Conservation (phyloP, 2,888 invertebrate species). For the Luperina testacea region DNA sequence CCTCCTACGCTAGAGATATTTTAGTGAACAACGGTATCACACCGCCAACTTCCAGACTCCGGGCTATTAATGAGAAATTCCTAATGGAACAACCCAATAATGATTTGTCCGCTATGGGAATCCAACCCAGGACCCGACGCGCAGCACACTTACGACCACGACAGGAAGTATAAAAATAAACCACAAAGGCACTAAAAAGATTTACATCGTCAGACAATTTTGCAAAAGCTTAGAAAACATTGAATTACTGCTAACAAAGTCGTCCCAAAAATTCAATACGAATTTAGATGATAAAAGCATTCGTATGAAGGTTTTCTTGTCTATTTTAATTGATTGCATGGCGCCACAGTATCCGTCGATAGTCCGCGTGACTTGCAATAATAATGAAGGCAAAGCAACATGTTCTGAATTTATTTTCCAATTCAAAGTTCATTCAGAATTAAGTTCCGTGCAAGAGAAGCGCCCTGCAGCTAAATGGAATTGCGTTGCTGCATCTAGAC, state of each 20-base stretch:
- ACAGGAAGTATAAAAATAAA: background rate
- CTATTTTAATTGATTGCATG: slow-evolving; percentile 57
- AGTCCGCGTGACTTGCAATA: slow-evolving; percentile 69
- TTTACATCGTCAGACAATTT: background rate
- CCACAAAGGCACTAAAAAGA: background rate
- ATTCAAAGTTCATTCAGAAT: slow-evolving; percentile 84
- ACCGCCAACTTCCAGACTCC: too few relatives aligned
- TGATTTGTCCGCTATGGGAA: too few relatives aligned
- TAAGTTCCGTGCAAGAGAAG: slow-evolving; percentile 78
- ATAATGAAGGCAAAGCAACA: slow-evolving; percentile 78
- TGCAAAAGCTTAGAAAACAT: background rate
- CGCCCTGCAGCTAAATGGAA: slow-evolving; percentile 81
- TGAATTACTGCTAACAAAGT: background rate
- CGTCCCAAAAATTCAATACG: background rate
- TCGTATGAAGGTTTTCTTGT: slow-evolving; percentile 14
- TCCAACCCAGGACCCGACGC: background rate
- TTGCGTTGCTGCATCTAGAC: slow-evolving; percentile 79
- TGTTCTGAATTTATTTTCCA: slow-evolving; percentile 81
- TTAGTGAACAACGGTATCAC: background rate
- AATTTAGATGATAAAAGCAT: slow-evolving; percentile 18
- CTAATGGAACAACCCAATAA: background rate
- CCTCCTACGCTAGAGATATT: background rate
- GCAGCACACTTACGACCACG: background rate
- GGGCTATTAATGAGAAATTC: background rate
- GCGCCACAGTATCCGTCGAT: slow-evolving; percentile 63